A percentile compares a stretch with the other conserved stretches of the same genome.
These are phyloP conservation scores for Metopolophium dirhodum DNA, from an alignment of 1,140 invertebrate species.

Conservation along the genomic window DNA sequence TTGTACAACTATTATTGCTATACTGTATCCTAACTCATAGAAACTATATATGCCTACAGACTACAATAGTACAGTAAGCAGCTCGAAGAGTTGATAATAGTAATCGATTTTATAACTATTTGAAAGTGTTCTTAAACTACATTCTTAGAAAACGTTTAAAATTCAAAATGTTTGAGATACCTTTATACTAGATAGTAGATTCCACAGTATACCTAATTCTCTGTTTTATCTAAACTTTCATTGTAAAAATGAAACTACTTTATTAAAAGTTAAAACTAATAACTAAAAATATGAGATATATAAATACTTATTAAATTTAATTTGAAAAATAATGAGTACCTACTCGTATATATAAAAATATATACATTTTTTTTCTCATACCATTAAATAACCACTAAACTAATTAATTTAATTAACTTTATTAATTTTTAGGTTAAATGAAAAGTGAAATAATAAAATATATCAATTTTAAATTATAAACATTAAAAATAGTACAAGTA, in stretches of 20 bases:
- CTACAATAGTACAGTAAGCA: not conserved
- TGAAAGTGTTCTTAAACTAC: not conserved
- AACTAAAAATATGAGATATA: not conserved
- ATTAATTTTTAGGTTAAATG: not conserved
- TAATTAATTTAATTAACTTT: too few relatives aligned
- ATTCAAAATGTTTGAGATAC: not conserved
- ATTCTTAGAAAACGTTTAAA: not conserved
- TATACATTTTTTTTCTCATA: not conserved
- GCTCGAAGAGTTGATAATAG: not conserved
- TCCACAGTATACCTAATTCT: not conserved
- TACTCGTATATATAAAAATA: not conserved
- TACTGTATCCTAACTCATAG: not conserved
- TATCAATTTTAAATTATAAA: too few relatives aligned
- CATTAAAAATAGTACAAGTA: too few relatives aligned
- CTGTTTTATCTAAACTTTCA: not conserved
- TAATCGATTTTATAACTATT: conserved; percentile 14
- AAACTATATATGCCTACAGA: not conserved
- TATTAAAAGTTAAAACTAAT: conserved; percentile 11
- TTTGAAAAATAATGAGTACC: not conserved
- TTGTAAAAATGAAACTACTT: not conserved
- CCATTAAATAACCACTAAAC: not conserved
- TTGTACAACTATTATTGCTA: not conserved
- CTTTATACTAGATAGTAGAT: not conserved
- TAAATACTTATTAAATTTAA: not conserved
- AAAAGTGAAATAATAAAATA: not conserved